phyloP scores from a whole-genome alignment of 2,888 invertebrate genomes.

The Cosmopolites sordidus region DNA sequence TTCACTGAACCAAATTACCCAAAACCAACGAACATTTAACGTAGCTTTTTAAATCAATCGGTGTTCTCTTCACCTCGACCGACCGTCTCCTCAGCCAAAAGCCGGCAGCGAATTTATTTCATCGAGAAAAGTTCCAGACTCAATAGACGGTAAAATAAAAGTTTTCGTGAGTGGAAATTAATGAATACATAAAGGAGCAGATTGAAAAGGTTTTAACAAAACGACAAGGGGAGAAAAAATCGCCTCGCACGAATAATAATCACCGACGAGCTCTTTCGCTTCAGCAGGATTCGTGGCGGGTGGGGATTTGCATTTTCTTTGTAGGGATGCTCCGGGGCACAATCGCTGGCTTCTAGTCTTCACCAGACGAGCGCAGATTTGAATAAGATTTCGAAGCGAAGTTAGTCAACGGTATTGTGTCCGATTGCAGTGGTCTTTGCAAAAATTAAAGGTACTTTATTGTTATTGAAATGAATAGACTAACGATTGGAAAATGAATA shows the following conservation, averaged over 20 bases:
- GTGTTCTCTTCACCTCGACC: background rate
- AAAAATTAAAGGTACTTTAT: no score
- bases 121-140: conserved; percentile 25
- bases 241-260: background rate
- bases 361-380: no score
- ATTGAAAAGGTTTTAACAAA: conserved; percentile 27
- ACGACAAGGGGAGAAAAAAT: background rate
- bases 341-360: no score
- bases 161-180: conserved; percentile 29
- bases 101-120: conserved; percentile 20
- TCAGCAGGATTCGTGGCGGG: no score
- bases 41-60: background rate
- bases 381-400: no score
- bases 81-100: no score
- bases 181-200: conserved; percentile 30
- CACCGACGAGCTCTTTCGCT: background rate
- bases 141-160: conserved; percentile 28
- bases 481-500: no score
- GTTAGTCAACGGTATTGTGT: no score
- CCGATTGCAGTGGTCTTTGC: no score
- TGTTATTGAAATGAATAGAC: no score
- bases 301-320: no score
- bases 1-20: background rate
- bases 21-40: background rate
- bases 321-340: no score